These are phyloP conservation scores for Enteromius paludinosus DNA, from an alignment of 2,797 vertebrate species.

Conservation along the genomic window DNA sequence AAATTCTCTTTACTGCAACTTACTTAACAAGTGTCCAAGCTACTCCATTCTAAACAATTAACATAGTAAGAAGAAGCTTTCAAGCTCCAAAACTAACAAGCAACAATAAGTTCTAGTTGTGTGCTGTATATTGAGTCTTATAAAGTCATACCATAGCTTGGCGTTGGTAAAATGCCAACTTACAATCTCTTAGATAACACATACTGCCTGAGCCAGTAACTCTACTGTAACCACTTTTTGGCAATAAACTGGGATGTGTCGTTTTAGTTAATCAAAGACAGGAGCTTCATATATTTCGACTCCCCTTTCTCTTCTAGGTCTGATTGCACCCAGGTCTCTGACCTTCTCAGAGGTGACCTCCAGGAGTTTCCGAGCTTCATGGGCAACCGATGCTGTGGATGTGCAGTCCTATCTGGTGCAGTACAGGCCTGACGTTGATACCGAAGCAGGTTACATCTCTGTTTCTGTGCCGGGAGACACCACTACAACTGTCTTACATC, in stretches of 20 bases:
- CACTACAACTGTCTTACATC: constrained; percentile 79
- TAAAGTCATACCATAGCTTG: constrained; percentile 58
- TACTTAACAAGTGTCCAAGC: not conserved
- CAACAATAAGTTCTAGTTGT: not conserved
- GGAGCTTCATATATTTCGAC: not conserved
- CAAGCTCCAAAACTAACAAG: not conserved
- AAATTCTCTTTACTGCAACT: not conserved
- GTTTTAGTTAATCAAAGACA: not conserved
- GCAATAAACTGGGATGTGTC: not conserved
- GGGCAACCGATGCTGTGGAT: constrained; percentile 81
- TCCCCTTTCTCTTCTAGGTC: constrained; percentile 73
- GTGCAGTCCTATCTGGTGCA: constrained; percentile 85
- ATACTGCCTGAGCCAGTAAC: not conserved
- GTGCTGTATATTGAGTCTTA: not conserved
- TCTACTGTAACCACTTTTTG: not conserved
- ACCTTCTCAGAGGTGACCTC: constrained; percentile 86
- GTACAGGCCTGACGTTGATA: constrained; percentile 79
- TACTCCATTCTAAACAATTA: not conserved
- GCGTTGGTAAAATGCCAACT: constrained; percentile 32
- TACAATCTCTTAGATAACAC: not conserved
- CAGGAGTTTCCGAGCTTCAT: constrained; percentile 86
- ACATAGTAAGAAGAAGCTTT: not conserved
- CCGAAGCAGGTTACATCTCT: constrained; percentile 76
- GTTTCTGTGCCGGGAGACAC: constrained; percentile 85
- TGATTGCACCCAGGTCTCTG: constrained; percentile 83